Evolutionary conservation across 2,113 vertebrate species (phyloP), one percentile per base, ranked within the genome.

Genomic region (Sinocyclocheilus grahami): DNA sequence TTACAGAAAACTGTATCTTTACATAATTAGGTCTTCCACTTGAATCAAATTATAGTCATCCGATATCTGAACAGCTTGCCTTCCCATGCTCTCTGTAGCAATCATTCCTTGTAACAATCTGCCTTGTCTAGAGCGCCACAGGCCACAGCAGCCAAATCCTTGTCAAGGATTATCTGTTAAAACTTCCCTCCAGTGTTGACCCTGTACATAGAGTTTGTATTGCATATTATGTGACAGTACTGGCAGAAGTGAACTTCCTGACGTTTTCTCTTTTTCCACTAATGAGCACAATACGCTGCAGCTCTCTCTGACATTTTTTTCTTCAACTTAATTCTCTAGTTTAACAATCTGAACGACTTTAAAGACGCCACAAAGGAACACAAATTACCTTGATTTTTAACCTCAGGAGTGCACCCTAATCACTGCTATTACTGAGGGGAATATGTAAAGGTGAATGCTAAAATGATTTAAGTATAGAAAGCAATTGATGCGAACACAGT

Each of bases 381-480:
- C 65, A 81, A 79, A 88, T 89, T 75, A 79, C 63, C 85, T 22
- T 75, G 74, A 89, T 82, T 85, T 86, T 85, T 86, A 86, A 78
- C 85, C 27, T 58, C 84, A 33, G 10, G 39, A 86, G 42, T 20
- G 37, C 39, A 22, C 51, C 82, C 58, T 86, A 85, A 86, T 87
- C 80, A 77, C 86, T 42, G 63, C 83, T 60, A 72, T 71, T 83
- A 85, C 85, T 55, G 76, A 39, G 71, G 76, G 63, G 67, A 72
- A 83, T 87, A 77, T 89, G 77, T 87, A 80, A 86, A 67, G 78
- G 81, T 69, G 74, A 84, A 81, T 65, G 78, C 85, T 65, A 90
- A 86, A 91, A 90, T 91, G 85, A 90, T 91, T 91, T 91, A 90
- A 87, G 89, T 51, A 60, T 89, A 90, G 87, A 88, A 89, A 82